phyloP scores from a whole-genome alignment of 1,140 invertebrate genomes.

The Phthorimaea operculella region DNA sequence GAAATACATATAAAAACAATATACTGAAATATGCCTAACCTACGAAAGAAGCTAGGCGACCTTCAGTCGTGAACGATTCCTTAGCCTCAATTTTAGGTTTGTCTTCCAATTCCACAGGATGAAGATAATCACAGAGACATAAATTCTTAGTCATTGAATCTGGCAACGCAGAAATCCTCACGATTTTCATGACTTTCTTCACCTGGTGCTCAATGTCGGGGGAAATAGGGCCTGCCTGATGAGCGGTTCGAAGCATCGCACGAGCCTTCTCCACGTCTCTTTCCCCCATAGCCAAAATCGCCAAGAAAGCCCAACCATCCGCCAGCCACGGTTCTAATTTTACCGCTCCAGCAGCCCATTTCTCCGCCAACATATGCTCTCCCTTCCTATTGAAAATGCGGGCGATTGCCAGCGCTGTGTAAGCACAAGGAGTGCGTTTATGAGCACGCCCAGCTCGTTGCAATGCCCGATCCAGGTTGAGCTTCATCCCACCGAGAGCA shows the following conservation, averaged over 20 bases:
- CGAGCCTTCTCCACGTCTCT: constrained; percentile 39
- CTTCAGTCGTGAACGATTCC: too few relatives aligned
- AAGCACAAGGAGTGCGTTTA: constrained; percentile 41
- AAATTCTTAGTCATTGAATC: constrained; percentile 42
- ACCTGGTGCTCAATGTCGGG: constrained; percentile 41
- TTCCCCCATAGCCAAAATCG: constrained; percentile 39
- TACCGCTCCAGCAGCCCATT: constrained; percentile 50
- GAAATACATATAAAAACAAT: not conserved
- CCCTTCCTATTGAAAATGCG: constrained; percentile 37
- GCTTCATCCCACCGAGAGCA: constrained; percentile 32
- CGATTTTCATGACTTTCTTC: constrained; percentile 30
- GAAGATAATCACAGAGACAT: constrained; percentile 32
- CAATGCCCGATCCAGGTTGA: constrained; percentile 30
- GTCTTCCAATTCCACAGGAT: not conserved
- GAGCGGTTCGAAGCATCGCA: constrained; percentile 45
- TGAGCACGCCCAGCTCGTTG: constrained; percentile 51
- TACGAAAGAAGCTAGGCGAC: too few relatives aligned
- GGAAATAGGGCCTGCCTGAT: constrained; percentile 43
- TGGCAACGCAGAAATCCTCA: constrained; percentile 33
- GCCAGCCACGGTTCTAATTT: constrained; percentile 44
- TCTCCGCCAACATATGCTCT: constrained; percentile 33
- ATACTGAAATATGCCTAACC: too few relatives aligned
- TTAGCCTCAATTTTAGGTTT: too few relatives aligned
- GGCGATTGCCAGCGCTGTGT: constrained; percentile 41
- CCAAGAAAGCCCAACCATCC: constrained; percentile 53